phyloP scores from a whole-genome alignment of 2,797 vertebrate genomes.

The Cephalopachus bancanus region DNA sequence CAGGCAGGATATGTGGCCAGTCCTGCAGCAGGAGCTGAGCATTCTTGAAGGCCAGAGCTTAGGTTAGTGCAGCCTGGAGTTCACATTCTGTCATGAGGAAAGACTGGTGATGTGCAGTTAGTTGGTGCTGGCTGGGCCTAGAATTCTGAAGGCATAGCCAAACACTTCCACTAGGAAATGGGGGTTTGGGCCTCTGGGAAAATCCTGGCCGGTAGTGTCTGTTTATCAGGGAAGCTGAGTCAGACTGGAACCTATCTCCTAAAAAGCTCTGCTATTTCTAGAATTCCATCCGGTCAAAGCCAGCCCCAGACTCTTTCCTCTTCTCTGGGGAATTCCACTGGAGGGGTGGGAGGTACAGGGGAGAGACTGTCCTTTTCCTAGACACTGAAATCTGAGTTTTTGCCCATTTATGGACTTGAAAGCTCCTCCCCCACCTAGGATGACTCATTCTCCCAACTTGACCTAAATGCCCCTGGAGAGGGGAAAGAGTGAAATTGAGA shows the following conservation, averaged over 20 bases:
- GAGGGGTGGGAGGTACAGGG: background rate
- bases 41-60: background rate
- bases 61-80: background rate
- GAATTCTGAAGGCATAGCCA: background rate
- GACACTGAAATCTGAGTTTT: conserved; percentile 23
- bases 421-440: conserved; percentile 25
- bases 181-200: conserved; percentile 73
- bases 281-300: conserved; percentile 62
- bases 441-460: conserved; percentile 61
- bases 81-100: background rate
- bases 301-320: conserved; percentile 13
- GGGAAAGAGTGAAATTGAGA: background rate
- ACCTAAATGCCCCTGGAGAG: conserved; percentile 32
- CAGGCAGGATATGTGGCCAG: background rate
- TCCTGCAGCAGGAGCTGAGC: background rate
- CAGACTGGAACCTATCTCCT: conserved; percentile 62
- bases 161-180: conserved; percentile 29
- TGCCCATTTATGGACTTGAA: conserved; percentile 79
- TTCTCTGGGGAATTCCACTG: conserved; percentile 76
- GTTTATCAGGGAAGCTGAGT: conserved; percentile 83
- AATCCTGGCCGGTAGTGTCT: conserved; percentile 63
- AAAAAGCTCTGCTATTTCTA: conserved; percentile 71
- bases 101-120: background rate
- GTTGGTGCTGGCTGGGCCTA: background rate
- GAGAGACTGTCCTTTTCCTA: background rate